phyloP scores from a whole-genome alignment of 2,113 vertebrate species.

The Sorex fumeus region DNA sequence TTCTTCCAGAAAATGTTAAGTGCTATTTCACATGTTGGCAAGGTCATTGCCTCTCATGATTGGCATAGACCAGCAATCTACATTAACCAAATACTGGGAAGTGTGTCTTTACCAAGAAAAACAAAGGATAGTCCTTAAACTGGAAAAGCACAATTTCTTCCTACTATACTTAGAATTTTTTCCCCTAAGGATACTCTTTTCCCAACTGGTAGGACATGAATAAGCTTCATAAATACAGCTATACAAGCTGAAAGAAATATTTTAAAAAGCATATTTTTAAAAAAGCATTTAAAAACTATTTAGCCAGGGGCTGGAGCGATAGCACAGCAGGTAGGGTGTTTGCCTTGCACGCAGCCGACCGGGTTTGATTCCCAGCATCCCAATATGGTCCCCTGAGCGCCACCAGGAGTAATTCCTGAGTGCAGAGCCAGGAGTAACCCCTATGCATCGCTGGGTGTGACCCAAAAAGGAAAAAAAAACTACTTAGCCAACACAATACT shows the following conservation, averaged over 20 bases:
- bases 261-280: background rate
- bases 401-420: too few species aligned
- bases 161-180: background rate
- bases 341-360: too few species aligned
- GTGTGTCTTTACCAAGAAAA: background rate
- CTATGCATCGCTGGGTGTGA: too few species aligned
- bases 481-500: background rate
- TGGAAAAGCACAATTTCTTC: background rate
- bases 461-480: too few species aligned
- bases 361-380: too few species aligned
- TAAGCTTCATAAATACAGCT: constrained; percentile 12
- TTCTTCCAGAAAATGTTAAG: background rate
- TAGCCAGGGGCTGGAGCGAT: too few species aligned
- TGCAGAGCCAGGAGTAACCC: too few species aligned
- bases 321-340: too few species aligned
- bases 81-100: constrained; percentile 6
- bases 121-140: background rate
- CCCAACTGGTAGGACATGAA: background rate
- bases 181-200: background rate
- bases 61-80: background rate
- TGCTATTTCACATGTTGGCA: background rate
- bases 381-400: too few species aligned
- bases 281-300: background rate
- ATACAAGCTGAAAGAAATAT: background rate
- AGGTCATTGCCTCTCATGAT: background rate